These are phyloP conservation scores for Sphenopsis melanotis DNA, from an alignment of 2,797 vertebrate genomes.

Conservation along the genomic window DNA sequence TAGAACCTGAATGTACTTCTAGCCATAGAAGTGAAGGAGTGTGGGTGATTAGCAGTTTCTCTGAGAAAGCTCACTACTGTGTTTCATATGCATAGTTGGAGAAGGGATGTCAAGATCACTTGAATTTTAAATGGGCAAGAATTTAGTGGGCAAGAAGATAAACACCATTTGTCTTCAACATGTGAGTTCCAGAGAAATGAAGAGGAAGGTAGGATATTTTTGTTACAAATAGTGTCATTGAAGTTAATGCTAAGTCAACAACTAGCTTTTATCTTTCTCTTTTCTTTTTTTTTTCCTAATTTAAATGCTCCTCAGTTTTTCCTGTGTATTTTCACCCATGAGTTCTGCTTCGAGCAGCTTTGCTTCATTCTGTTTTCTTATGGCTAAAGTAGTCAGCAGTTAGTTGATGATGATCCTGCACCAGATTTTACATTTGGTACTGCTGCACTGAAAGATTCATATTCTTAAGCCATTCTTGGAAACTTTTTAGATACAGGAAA, in stretches of 20 bases:
- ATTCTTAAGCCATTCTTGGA: neutral
- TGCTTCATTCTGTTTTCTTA: neutral
- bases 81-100: slow-evolving; percentile 30
- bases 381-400: neutral
- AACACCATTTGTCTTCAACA: slow-evolving; percentile 25
- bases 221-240: slow-evolving; percentile 11
- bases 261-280: neutral
- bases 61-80: slow-evolving; percentile 3
- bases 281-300: neutral
- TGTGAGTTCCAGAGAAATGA: slow-evolving; percentile 21
- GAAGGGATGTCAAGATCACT: slow-evolving; percentile 36
- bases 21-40: neutral
- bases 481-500: neutral
- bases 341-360: neutral
- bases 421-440: neutral
- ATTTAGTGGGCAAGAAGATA: slow-evolving; percentile 52
- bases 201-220: slow-evolving; percentile 47
- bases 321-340: neutral
- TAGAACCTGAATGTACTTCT: neutral
- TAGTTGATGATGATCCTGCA: neutral
- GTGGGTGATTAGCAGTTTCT: neutral
- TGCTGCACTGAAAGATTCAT: neutral
- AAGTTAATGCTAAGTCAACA: neutral
- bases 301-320: neutral
- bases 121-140: slow-evolving; percentile 45